These are phyloP conservation scores for Chaenocephalus aceratus DNA, from an alignment of 2,113 vertebrate genomes.

Conservation along the genomic window DNA sequence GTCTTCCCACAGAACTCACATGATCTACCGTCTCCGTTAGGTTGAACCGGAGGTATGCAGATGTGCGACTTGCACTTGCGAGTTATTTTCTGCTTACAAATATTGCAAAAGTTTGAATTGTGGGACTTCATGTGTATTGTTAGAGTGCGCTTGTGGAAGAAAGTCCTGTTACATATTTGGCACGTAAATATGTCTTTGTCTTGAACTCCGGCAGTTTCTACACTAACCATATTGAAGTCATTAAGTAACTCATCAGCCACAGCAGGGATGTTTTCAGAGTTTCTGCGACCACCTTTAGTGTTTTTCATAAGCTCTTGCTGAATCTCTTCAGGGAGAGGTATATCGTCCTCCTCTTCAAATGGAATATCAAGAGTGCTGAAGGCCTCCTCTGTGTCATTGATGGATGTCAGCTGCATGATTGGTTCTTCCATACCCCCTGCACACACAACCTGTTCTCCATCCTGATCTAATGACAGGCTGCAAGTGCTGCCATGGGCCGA, in stretches of 20 bases:
- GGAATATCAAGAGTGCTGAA: conserved; percentile 70
- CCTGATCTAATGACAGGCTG: conserved; percentile 38
- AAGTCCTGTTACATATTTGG: conserved; percentile 63
- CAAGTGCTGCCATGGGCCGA: conserved; percentile 17
- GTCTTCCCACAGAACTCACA: conserved; percentile 75
- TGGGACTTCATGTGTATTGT: conserved; percentile 76
- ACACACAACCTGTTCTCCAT: conserved; percentile 26
- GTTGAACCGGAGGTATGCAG: conserved; percentile 36
- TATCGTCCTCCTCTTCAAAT: conserved; percentile 68
- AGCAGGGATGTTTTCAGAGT: conserved; percentile 16
- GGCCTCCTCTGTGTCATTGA: conserved; percentile 46
- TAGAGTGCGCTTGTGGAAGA: conserved; percentile 71
- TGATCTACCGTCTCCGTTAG: conserved; percentile 15
- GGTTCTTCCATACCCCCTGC: conserved; percentile 30
- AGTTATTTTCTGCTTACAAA: conserved; percentile 69
- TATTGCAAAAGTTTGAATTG: conserved; percentile 64
- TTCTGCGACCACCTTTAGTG: conserved; percentile 12
- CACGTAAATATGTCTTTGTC: conserved; percentile 55
- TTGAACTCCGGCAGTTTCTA: conserved; percentile 4
- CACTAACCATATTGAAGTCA: conserved; percentile 30
- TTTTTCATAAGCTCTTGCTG: conserved; percentile 39
- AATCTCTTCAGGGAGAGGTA: conserved; percentile 62
- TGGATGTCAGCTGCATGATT: conserved; percentile 39
- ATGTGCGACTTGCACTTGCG: conserved; percentile 63
- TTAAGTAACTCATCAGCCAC: conserved; percentile 11